Evolutionary conservation across 2,797 vertebrate species (phyloP).

Genomic region (Crocidura indochinensis): DNA sequence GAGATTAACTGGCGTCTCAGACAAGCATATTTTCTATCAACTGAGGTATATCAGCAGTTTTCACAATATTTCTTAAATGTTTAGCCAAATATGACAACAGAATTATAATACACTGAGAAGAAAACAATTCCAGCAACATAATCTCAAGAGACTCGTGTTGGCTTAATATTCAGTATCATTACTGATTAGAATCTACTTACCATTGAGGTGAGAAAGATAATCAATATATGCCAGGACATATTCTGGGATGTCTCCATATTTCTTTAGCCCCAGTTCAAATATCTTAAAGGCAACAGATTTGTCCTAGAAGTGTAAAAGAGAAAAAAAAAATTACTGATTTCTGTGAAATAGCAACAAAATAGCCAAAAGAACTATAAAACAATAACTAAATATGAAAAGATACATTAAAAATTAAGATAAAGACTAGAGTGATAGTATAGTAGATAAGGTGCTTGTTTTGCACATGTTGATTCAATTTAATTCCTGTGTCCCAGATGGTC

Average conservation of each 20-base stretch:
- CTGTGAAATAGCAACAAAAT: slow-evolving; percentile 54
- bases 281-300: slow-evolving; percentile 99
- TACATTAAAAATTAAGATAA: too few relatives aligned
- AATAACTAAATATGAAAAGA: background rate
- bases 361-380: slow-evolving; percentile 65
- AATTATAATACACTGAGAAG: slow-evolving; percentile 54
- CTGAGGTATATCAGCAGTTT: too few relatives aligned
- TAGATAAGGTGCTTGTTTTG: too few relatives aligned
- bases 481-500: too few relatives aligned
- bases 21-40: too few relatives aligned
- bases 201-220: slow-evolving; percentile 99
- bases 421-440: too few relatives aligned
- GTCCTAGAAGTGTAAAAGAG: slow-evolving; percentile 91
- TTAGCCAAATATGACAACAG: slow-evolving; percentile 12
- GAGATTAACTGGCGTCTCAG: background rate
- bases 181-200: slow-evolving; percentile 89
- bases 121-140: slow-evolving; percentile 63
- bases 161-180: slow-evolving; percentile 69
- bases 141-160: slow-evolving; percentile 63
- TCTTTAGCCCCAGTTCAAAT: slow-evolving; percentile 99
- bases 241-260: slow-evolving; percentile 99
- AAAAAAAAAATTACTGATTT: slow-evolving; percentile 62
- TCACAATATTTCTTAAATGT: slow-evolving; percentile 48
- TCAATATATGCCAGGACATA: slow-evolving; percentile 99
- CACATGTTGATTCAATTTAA: too few relatives aligned